Conservation (phyloP, 2,888 invertebrate species). For the Orthonychiurus folsomi region DNA sequence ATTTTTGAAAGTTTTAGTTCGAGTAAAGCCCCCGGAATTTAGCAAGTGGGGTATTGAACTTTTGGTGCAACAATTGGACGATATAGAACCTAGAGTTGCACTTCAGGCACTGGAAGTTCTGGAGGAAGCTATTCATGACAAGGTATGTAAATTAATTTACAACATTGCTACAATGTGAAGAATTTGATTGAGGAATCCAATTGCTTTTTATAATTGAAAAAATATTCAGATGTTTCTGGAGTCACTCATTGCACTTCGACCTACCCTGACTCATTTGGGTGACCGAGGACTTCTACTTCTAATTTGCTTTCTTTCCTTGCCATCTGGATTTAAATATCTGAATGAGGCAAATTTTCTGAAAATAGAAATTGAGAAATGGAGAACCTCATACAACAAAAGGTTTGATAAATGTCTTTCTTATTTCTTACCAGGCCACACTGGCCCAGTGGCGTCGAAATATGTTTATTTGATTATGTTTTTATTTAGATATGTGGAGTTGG, state of each 20-base stretch:
- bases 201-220: slow-evolving; percentile 3
- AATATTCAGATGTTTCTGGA: slow-evolving; percentile 58
- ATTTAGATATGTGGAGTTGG: slow-evolving; percentile 68
- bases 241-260: slow-evolving; percentile 64
- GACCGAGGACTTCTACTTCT: slow-evolving; percentile 69
- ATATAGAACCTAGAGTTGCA: slow-evolving; percentile 69
- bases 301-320: slow-evolving; percentile 64
- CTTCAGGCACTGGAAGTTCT: slow-evolving; percentile 70
- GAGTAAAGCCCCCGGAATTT: slow-evolving; percentile 62
- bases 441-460: no score
- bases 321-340: slow-evolving; percentile 58
- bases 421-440: no score
- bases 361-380: slow-evolving; percentile 72
- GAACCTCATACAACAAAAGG: slow-evolving; percentile 62
- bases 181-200: neutral
- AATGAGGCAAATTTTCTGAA: slow-evolving; percentile 56
- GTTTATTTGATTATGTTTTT: slow-evolving; percentile 5
- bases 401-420: slow-evolving; percentile 40
- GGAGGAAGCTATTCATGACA: slow-evolving; percentile 87
- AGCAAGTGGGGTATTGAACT: slow-evolving; percentile 74
- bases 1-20: slow-evolving; percentile 74
- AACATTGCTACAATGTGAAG: neutral
- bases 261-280: slow-evolving; percentile 58
- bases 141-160: slow-evolving; percentile 48
- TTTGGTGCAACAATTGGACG: slow-evolving; percentile 74